Conservation (phyloP, 30 jellyfish, hydroid and myxozoan species). For the Rhopilema esculentum region DNA sequence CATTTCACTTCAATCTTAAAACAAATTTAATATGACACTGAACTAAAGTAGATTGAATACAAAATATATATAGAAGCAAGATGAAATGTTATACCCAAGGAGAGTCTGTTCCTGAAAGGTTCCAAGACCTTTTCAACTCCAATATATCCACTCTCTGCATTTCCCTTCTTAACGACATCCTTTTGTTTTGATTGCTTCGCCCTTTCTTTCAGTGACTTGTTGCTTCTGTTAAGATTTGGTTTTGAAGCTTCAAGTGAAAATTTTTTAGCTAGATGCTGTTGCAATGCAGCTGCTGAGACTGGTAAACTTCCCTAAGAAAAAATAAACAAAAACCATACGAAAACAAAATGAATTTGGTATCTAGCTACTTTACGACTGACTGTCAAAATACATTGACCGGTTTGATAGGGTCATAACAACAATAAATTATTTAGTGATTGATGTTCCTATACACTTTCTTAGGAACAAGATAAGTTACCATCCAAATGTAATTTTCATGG, state of each 20-base stretch:
- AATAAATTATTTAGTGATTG: too few species aligned
- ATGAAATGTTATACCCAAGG: constrained; percentile 1
- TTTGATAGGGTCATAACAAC: too few species aligned
- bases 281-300: constrained; percentile 27
- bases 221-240: background rate
- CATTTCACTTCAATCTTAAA: too few species aligned
- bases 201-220: background rate
- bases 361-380: too few species aligned
- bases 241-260: constrained; percentile 20
- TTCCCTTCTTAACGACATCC: background rate
- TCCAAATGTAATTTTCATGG: too few species aligned
- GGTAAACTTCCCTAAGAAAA: constrained; percentile 10
- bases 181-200: background rate
- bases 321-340: background rate
- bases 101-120: background rate
- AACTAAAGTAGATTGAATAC: background rate
- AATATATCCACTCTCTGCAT: background rate
- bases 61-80: background rate
- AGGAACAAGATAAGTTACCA: too few species aligned
- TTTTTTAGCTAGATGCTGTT: constrained; percentile 12
- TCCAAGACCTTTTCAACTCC: constrained; percentile 37
- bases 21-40: background rate
- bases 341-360: too few species aligned
- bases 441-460: too few species aligned
- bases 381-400: too few species aligned